A percentile compares a stretch with the other conserved stretches of the same genome.
Conservation (phyloP, 2,797 vertebrate species). For the Urocyon cinereoargenteus region DNA sequence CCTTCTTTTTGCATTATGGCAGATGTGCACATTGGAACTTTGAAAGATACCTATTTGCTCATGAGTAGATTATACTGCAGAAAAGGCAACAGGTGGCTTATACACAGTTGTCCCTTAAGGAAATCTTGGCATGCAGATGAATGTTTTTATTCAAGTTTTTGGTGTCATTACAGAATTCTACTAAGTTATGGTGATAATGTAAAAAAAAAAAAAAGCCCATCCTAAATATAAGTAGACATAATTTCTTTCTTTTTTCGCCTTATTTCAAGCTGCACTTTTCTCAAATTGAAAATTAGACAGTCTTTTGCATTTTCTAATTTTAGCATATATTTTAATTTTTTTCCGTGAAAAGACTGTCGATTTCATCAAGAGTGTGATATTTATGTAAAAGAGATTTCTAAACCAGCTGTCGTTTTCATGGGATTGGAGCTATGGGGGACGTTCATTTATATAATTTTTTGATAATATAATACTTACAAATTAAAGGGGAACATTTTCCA, state of each 20-base stretch:
- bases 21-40: not conserved
- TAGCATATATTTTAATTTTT: slow-evolving; percentile 60
- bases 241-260: slow-evolving; percentile 30
- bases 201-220: not conserved
- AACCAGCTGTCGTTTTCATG: slow-evolving; percentile 56
- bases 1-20: slow-evolving; percentile 28
- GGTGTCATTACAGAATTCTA: slow-evolving; percentile 27
- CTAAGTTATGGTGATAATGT: not conserved
- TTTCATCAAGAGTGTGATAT: slow-evolving; percentile 31
- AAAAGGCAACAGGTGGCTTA: not conserved
- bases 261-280: slow-evolving; percentile 48
- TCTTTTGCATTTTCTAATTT: slow-evolving; percentile 69
- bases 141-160: slow-evolving; percentile 51
- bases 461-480: not conserved
- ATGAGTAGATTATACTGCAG: not conserved
- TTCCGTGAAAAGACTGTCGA: slow-evolving; percentile 52
- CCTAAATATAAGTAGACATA: slow-evolving; percentile 35
- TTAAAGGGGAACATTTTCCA: slow-evolving; percentile 38
- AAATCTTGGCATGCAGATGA: not conserved
- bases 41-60: not conserved
- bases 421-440: not conserved
- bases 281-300: slow-evolving; percentile 50
- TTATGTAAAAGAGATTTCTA: slow-evolving; percentile 59
- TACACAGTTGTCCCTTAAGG: not conserved
- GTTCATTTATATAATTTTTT: slow-evolving; percentile 58